Evolutionary conservation across 2,888 invertebrate genomes (phyloP).

Genomic region (Apotomis turbidana): DNA sequence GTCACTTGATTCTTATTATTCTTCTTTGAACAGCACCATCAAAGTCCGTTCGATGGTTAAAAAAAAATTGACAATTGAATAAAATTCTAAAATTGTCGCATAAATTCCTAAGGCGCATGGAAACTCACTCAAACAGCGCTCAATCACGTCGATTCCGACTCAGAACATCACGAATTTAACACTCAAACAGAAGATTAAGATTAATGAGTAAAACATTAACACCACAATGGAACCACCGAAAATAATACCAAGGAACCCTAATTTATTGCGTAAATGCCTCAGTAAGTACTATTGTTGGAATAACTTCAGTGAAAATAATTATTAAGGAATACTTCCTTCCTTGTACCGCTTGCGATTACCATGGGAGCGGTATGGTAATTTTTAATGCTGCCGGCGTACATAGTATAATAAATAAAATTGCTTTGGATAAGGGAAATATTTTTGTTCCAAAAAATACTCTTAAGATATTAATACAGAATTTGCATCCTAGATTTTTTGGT

Average conservation of each 20-base stretch:
- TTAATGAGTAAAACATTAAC: slow-evolving; percentile 55
- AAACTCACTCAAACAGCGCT: slow-evolving; percentile 7
- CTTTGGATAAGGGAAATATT: neutral
- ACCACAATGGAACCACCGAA: slow-evolving; percentile 56
- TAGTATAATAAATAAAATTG: slow-evolving; percentile 3
- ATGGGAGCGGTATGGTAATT: slow-evolving; percentile 18
- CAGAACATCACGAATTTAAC: slow-evolving; percentile 29
- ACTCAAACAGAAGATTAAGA: slow-evolving; percentile 43
- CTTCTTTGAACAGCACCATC: too few relatives aligned
- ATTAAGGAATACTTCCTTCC: slow-evolving; percentile 24
- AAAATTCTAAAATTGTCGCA: too few relatives aligned
- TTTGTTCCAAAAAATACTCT: neutral
- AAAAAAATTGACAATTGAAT: too few relatives aligned
- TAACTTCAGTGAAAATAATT: slow-evolving; percentile 43
- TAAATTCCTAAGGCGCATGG: neutral
- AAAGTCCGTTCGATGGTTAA: too few relatives aligned
- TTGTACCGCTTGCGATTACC: neutral
- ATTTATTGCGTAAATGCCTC: slow-evolving; percentile 62
- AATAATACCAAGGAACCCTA: slow-evolving; percentile 55
- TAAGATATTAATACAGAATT: neutral
- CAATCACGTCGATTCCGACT: slow-evolving; percentile 20
- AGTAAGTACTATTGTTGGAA: slow-evolving; percentile 54
- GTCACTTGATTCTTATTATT: too few relatives aligned
- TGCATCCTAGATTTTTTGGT: neutral
- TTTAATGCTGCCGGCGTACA: neutral